phyloP scores from a whole-genome alignment of 2,888 invertebrate genomes.

The Yponomeuta sedellus region DNA sequence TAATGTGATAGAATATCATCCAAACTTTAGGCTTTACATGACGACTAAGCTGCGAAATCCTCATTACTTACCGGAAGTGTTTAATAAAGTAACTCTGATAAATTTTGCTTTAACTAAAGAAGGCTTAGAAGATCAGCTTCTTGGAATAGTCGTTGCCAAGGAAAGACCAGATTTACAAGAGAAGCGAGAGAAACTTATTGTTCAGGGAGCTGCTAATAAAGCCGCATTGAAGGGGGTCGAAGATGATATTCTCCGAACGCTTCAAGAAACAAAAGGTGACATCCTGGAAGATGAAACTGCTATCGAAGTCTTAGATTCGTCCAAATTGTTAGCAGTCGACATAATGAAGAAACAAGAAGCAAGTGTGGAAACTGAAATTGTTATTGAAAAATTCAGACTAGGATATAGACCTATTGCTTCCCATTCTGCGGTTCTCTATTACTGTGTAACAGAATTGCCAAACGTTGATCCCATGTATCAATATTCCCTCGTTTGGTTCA shows the following conservation, averaged over 20 bases:
- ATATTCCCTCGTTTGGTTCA: constrained; percentile 91
- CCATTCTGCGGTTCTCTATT: constrained; percentile 87
- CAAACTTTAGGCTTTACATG: constrained; percentile 85
- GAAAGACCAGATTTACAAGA: constrained; percentile 90
- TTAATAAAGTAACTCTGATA: constrained; percentile 87
- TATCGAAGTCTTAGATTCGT: constrained; percentile 90
- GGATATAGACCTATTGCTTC: constrained; percentile 87
- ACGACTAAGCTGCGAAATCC: constrained; percentile 90
- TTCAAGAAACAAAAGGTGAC: constrained; percentile 89
- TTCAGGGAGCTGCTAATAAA: constrained; percentile 87
- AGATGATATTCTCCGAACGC: constrained; percentile 89
- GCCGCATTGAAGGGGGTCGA: constrained; percentile 89
- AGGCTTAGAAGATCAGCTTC: constrained; percentile 88
- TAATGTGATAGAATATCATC: constrained; percentile 84
- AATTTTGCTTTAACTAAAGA: constrained; percentile 90
- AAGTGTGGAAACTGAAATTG: constrained; percentile 84
- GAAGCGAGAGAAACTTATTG: constrained; percentile 85
- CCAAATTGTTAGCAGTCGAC: constrained; percentile 87
- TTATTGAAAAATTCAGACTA: constrained; percentile 84
- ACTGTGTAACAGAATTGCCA: constrained; percentile 88
- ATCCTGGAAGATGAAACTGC: constrained; percentile 94
- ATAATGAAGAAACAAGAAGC: constrained; percentile 89
- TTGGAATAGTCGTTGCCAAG: constrained; percentile 90
- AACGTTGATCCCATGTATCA: constrained; percentile 94
- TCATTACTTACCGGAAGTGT: constrained; percentile 89